Evolutionary conservation across 2,888 invertebrate genomes (phyloP).

Genomic region (Nemotelus pantherinus): DNA sequence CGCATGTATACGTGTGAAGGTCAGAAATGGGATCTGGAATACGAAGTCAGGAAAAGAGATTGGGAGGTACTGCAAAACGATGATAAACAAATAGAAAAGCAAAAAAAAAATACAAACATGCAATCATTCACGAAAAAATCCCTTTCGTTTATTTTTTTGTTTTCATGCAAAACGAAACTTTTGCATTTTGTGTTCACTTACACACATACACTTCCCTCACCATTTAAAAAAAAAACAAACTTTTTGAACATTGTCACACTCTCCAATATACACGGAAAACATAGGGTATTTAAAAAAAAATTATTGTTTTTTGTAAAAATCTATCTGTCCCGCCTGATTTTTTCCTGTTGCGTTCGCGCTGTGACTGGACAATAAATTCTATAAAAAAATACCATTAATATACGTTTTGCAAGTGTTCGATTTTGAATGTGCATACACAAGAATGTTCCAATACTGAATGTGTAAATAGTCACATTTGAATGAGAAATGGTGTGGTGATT

Average conservation of each 20-base stretch:
- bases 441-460: slow-evolving; percentile 1
- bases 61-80: slow-evolving; percentile 87
- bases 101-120: slow-evolving; percentile 35
- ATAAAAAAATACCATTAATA: background rate
- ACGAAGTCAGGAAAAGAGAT: slow-evolving; percentile 99
- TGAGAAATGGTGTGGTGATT: slow-evolving; percentile 30
- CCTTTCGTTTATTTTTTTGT: background rate
- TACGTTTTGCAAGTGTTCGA: too few species aligned
- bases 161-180: background rate
- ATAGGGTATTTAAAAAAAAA: slow-evolving; percentile 33
- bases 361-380: background rate
- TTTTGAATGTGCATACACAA: background rate
- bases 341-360: background rate
- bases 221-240: background rate
- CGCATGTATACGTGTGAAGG: slow-evolving; percentile 98
- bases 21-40: slow-evolving; percentile 99
- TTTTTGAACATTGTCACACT: background rate
- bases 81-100: slow-evolving; percentile 23
- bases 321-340: background rate
- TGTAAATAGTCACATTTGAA: slow-evolving; percentile 28
- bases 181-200: too few species aligned
- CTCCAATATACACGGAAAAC: background rate
- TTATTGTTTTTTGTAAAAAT: slow-evolving; percentile 29
- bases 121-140: background rate
- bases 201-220: background rate